Percentiles rank a stretch among this genome's conserved stretches.
Conservation (phyloP, 2,888 invertebrate species). For the Lysandra bellargus region DNA sequence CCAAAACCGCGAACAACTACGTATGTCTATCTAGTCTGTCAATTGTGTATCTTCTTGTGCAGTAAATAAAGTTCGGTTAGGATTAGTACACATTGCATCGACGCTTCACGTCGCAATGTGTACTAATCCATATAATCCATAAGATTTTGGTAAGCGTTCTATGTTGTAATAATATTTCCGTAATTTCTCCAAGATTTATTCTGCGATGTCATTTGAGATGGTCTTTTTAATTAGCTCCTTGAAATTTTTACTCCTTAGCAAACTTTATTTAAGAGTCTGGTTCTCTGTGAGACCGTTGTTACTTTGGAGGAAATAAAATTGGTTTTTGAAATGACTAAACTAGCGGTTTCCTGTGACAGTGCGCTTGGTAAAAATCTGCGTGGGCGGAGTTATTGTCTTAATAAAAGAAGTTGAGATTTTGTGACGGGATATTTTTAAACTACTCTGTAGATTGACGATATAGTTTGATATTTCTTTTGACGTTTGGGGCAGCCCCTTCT, state of each 20-base stretch:
- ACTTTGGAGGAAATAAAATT: not conserved
- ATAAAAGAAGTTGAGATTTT: slow-evolving; percentile 15
- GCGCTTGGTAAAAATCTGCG: not conserved
- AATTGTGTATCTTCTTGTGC: no score
- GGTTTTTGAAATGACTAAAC: not conserved
- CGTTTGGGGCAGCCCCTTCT: no score
- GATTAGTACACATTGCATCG: no score
- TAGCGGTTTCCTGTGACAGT: not conserved
- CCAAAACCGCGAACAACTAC: no score
- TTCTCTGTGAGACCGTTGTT: not conserved
- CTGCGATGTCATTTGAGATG: not conserved
- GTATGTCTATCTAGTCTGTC: no score
- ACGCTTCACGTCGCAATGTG: no score
- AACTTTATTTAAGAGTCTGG: no score
- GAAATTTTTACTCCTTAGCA: no score
- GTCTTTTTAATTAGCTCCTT: not conserved
- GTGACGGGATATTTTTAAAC: not conserved
- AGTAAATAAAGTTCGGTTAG: no score
- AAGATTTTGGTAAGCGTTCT: slow-evolving; percentile 19
- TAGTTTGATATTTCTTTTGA: no score
- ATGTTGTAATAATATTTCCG: slow-evolving; percentile 22
- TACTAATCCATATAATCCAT: no score
- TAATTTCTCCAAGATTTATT: not conserved
- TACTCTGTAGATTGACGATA: not conserved
- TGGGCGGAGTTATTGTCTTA: not conserved